A percentile compares a stretch with the other conserved stretches of the same genome.
These are phyloP conservation scores for Zele albiditarsus DNA, from an alignment of 2,888 invertebrate genomes.

Conservation along the genomic window DNA sequence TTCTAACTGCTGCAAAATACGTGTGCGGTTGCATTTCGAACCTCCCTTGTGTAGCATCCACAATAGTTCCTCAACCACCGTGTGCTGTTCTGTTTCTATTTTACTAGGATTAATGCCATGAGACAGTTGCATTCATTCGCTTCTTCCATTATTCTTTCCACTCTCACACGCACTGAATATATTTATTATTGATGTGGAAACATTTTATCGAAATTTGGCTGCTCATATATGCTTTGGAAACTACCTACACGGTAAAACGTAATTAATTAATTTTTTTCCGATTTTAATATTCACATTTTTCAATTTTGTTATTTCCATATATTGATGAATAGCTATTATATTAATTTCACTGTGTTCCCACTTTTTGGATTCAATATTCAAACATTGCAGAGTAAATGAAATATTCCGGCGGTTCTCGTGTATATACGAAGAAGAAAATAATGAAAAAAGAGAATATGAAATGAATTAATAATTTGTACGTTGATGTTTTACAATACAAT, in stretches of 20 bases:
- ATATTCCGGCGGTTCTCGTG: neutral
- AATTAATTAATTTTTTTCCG: too few relatives aligned
- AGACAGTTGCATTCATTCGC: slow-evolving; percentile 14
- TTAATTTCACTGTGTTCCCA: too few relatives aligned
- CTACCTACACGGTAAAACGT: too few relatives aligned
- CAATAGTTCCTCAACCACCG: neutral
- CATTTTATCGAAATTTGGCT: too few relatives aligned
- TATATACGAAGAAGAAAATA: neutral
- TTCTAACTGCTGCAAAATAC: slow-evolving; percentile 65
- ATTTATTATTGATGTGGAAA: neutral
- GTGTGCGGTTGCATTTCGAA: slow-evolving; percentile 65
- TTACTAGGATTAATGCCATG: slow-evolving; percentile 53
- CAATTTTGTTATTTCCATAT: neutral
- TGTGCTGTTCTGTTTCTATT: slow-evolving; percentile 43
- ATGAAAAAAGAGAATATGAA: neutral
- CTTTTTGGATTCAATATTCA: neutral
- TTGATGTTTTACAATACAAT: neutral
- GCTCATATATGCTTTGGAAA: too few relatives aligned
- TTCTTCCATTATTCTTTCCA: neutral
- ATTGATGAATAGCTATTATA: too few relatives aligned
- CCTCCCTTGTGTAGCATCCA: slow-evolving; percentile 45
- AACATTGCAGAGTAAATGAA: neutral
- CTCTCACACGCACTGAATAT: neutral
- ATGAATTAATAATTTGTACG: neutral
- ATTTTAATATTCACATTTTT: neutral